Percentiles rank a stretch among this genome's conserved stretches.
These are phyloP conservation scores for Apolygus lucorum DNA, from an alignment of 1,140 invertebrate species.

Conservation along the genomic window DNA sequence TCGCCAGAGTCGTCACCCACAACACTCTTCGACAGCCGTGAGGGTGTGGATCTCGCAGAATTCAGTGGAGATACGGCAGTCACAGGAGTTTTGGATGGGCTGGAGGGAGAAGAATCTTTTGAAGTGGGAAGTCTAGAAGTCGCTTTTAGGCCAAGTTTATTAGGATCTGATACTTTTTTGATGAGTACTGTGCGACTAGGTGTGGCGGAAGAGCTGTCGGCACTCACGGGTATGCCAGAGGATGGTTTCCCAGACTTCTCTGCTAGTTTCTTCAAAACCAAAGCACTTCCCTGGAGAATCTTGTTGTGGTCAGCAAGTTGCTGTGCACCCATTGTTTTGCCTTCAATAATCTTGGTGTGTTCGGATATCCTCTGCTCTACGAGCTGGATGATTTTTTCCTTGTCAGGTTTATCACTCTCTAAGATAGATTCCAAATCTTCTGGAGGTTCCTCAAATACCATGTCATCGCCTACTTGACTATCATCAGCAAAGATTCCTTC, in stretches of 20 bases:
- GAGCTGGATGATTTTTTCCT: slow-evolving; percentile 10
- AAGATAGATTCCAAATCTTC: neutral
- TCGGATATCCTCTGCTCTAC: slow-evolving; percentile 17
- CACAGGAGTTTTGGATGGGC: neutral
- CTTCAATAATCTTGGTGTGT: slow-evolving; percentile 14
- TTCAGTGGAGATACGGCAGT: neutral
- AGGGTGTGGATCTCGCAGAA: neutral
- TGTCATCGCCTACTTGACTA: neutral
- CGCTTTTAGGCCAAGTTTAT: neutral
- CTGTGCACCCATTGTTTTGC: neutral
- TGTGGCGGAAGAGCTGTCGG: neutral
- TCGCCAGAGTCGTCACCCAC: neutral
- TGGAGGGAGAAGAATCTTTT: neutral
- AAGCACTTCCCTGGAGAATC: slow-evolving; percentile 7
- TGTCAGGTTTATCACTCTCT: neutral
- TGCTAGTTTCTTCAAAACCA: neutral
- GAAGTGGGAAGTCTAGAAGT: neutral
- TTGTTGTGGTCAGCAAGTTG: slow-evolving; percentile 7
- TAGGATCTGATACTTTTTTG: neutral
- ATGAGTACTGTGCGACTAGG: neutral
- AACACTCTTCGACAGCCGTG: neutral
- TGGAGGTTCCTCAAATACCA: too few species aligned
- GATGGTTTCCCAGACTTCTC: neutral
- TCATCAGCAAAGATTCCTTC: neutral
- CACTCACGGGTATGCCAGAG: neutral